A percentile compares a stretch with the other conserved stretches of the same genome.
phyloP scores from a whole-genome alignment of 1,140 invertebrate genomes.

The Penaeus japonicus region DNA sequence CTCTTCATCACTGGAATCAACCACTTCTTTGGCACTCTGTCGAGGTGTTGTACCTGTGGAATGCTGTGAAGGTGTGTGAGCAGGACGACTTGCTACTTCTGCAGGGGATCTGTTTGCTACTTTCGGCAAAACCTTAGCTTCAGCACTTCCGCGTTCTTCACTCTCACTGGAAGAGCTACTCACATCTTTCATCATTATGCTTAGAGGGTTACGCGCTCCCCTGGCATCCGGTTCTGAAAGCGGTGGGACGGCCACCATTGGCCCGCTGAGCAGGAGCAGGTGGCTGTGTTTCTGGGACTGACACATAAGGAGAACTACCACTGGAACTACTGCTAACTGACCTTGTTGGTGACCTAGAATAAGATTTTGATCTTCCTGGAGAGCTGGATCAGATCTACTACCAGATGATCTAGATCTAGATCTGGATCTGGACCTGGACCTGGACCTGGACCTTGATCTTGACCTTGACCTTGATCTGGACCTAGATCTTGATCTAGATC shows the following conservation, averaged over 20 bases:
- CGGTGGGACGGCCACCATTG: background rate
- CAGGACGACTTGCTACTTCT: background rate
- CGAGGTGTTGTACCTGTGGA: background rate
- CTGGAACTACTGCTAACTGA: conserved; percentile 7
- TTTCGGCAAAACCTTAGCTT: background rate
- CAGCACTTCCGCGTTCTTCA: conserved; percentile 10
- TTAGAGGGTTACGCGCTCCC: background rate
- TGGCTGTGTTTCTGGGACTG: background rate
- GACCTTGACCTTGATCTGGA: background rate
- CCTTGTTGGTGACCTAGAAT: background rate
- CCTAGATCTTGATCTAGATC: background rate
- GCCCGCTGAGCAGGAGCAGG: background rate
- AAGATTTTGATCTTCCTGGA: too few species aligned
- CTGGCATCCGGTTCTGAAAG: background rate
- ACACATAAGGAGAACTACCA: conserved; percentile 9
- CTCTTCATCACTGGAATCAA: conserved; percentile 30
- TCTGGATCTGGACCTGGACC: background rate
- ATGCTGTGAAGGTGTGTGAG: background rate
- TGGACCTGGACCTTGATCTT: too few species aligned
- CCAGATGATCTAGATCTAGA: background rate
- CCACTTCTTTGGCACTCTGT: background rate
- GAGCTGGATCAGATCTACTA: background rate
- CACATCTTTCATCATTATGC: conserved; percentile 24
- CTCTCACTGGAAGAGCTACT: conserved; percentile 40
- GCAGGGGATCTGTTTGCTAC: background rate